Percentiles rank a stretch among this genome's conserved stretches.
These are phyloP conservation scores for Solea solea DNA, from an alignment of 2,113 vertebrate genomes.

Conservation along the genomic window DNA sequence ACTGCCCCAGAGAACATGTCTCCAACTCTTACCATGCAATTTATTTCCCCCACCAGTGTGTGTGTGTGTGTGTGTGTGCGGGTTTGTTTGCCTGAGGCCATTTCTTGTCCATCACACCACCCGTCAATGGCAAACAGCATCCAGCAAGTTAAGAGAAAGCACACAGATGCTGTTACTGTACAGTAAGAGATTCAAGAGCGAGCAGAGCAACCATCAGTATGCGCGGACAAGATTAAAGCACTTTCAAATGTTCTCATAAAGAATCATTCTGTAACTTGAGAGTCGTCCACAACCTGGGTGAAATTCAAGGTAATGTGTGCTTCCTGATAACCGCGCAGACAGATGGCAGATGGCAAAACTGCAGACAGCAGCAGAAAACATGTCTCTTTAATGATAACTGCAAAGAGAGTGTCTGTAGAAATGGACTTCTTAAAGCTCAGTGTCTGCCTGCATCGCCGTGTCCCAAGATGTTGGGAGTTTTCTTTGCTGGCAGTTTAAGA, in stretches of 20 bases:
- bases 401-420: conserved; percentile 21
- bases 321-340: conserved; percentile 20
- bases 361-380: conserved; percentile 22
- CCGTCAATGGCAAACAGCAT: conserved; percentile 33
- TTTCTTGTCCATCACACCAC: conserved; percentile 32
- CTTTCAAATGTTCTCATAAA: conserved; percentile 10
- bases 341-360: conserved; percentile 35
- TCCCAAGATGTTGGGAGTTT: background rate
- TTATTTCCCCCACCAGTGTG: background rate
- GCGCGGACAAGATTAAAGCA: conserved; percentile 14
- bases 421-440: conserved; percentile 14
- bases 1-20: conserved; percentile 53
- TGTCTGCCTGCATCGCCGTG: conserved; percentile 15
- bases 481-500: conserved; percentile 15
- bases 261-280: conserved; percentile 8
- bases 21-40: conserved; percentile 39
- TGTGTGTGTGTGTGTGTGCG: background rate
- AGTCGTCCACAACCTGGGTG: conserved; percentile 7
- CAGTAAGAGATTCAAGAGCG: conserved; percentile 3
- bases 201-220: conserved; percentile 11
- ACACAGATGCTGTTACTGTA: conserved; percentile 1
- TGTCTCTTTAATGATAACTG: conserved; percentile 37
- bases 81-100: conserved; percentile 21
- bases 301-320: conserved; percentile 27
- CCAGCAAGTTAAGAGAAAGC: conserved; percentile 21